Evolutionary conservation across 2,888 invertebrate genomes (phyloP).

Genomic region (Julus scanicus): DNA sequence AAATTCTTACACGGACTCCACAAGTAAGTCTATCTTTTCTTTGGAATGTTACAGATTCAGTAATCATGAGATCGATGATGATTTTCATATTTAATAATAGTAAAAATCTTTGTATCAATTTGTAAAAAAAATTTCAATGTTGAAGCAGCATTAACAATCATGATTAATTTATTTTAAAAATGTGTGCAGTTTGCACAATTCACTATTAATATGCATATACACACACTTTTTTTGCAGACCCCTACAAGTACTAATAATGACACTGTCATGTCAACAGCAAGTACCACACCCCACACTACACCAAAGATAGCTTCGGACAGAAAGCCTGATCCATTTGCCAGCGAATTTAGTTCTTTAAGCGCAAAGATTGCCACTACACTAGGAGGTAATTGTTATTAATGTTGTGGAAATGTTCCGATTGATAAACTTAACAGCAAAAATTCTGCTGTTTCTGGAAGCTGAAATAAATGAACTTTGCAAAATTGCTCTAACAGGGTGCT

Average conservation of each 20-base stretch:
- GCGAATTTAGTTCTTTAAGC: neutral
- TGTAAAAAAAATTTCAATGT: no score
- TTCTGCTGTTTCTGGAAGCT: no score
- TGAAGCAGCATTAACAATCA: no score
- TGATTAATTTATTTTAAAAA: no score
- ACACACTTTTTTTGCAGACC: neutral
- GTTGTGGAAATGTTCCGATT: no score
- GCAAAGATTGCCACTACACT: neutral
- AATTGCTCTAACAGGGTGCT: no score
- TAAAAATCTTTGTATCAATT: no score
- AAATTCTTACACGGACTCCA: slow-evolving; percentile 44
- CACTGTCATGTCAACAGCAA: neutral
- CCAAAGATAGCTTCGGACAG: neutral
- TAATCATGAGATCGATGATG: no score
- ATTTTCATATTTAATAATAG: neutral
- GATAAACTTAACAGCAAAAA: no score
- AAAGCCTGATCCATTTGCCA: slow-evolving; percentile 4
- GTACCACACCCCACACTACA: neutral
- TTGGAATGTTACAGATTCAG: no score
- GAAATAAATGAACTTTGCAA: no score
- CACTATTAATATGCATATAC: neutral
- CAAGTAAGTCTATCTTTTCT: slow-evolving; percentile 1
- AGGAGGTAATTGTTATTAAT: neutral
- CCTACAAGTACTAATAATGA: neutral
- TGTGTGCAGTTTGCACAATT: neutral